Conservation (phyloP, 2,797 vertebrate species). For the Eremophila alpestris region DNA sequence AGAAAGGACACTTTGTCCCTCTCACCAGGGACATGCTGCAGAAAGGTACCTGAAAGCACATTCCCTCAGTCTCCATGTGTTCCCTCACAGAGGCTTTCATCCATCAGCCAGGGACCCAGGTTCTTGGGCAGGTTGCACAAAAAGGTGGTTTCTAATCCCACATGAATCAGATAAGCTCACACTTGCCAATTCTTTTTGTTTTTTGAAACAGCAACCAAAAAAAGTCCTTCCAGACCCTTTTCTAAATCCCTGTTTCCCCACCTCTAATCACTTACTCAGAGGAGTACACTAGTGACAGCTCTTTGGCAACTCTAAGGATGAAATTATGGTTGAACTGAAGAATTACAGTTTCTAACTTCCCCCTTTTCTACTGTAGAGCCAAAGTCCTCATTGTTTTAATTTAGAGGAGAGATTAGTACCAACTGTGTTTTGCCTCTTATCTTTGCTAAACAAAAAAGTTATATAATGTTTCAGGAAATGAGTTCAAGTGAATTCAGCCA, state of each 20-base stretch:
- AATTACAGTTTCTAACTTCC: neutral
- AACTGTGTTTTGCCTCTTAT: conserved; percentile 34
- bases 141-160: neutral
- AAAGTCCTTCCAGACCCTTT: neutral
- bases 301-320: neutral
- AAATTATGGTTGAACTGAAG: neutral
- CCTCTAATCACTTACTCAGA: neutral
- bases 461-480: conserved; percentile 40
- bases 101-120: rapidly evolving
- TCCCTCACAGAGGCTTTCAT: neutral
- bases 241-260: neutral
- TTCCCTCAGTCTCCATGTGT: neutral
- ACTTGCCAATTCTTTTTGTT: neutral
- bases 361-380: neutral
- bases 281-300: neutral
- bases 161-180: neutral
- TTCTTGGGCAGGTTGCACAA: neutral
- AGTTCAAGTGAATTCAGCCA: conserved; percentile 21
- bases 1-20: neutral
- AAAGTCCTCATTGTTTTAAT: conserved; percentile 26
- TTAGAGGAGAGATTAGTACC: conserved; percentile 16
- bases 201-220: neutral
- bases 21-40: neutral
- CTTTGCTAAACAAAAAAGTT: conserved; percentile 42
- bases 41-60: rapidly evolving